A percentile compares a stretch with the other conserved stretches of the same genome.
Conservation (phyloP, 2,113 vertebrate species). For the Nyctibius bracteatus region DNA sequence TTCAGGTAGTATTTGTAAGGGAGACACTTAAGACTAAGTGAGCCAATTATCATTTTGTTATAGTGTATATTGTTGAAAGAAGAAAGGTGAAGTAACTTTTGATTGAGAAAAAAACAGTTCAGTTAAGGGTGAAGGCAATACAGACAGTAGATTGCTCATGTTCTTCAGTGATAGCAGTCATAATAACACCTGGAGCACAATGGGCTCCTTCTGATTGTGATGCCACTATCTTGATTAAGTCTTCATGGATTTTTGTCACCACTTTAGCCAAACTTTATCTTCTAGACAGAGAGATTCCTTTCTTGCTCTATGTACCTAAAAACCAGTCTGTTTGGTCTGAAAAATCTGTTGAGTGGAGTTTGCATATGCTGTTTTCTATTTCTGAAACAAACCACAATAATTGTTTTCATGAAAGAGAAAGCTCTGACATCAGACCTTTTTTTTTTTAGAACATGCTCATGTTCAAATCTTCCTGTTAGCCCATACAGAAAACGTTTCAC, state of each 20-base stretch:
- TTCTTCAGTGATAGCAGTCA: neutral
- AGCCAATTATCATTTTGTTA: neutral
- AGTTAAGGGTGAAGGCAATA: neutral
- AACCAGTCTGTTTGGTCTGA: neutral
- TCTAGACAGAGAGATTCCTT: neutral
- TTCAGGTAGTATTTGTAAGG: neutral
- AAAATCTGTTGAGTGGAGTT: rapidly evolving
- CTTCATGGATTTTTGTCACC: neutral
- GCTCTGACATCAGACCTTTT: neutral
- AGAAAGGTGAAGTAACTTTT: neutral
- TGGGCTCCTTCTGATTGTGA: neutral
- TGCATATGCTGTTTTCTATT: neutral
- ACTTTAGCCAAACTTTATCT: neutral
- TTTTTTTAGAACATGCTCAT: neutral
- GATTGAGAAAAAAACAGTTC: neutral
- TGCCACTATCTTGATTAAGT: neutral
- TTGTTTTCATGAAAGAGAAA: neutral
- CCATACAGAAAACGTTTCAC: neutral
- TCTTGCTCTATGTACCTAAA: neutral
- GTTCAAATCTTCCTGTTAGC: neutral
- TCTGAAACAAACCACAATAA: neutral
- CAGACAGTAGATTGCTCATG: neutral
- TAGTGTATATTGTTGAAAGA: neutral
- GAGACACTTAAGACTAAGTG: neutral
- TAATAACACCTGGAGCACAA: neutral